Percentiles rank a stretch among this genome's conserved stretches.
Evolutionary conservation across 2,113 vertebrate species (phyloP).

Genomic region (Martes martes): DNA sequence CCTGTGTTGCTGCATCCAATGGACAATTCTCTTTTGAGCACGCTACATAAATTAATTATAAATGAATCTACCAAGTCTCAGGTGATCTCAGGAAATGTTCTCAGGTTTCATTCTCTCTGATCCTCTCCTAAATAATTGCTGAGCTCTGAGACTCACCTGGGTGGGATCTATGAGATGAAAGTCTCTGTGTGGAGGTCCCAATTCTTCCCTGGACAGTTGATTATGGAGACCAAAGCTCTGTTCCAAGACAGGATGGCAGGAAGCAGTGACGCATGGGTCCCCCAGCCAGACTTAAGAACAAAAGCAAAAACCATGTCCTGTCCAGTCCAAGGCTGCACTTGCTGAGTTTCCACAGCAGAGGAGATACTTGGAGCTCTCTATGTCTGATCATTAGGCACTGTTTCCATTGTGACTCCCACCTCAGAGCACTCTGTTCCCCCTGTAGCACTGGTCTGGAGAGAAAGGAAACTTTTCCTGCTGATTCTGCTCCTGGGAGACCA

Average conservation of each 20-base stretch:
- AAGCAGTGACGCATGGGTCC: neutral
- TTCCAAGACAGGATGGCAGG: neutral
- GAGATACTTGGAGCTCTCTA: neutral
- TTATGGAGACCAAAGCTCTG: neutral
- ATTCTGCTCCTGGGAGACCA: neutral
- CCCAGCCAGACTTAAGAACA: neutral
- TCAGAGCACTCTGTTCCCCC: neutral
- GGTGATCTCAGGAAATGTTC: neutral
- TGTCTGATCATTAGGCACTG: neutral
- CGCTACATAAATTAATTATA: neutral
- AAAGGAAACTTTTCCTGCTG: neutral
- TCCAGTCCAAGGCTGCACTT: neutral
- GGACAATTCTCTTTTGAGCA: neutral
- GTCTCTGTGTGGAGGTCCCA: neutral
- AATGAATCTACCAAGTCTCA: neutral
- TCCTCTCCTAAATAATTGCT: neutral
- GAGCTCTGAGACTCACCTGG: neutral
- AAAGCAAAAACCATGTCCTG: neutral
- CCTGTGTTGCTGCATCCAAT: neutral
- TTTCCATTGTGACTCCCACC: neutral
- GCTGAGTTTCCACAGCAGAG: neutral
- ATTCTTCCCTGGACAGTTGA: neutral
- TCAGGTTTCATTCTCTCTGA: neutral
- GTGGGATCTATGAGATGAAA: neutral
- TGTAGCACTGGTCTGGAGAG: neutral